Percentiles rank a stretch among this genome's conserved stretches.
phyloP scores from a whole-genome alignment of 1,140 invertebrate species.

The Eupristina koningsbergeri region DNA sequence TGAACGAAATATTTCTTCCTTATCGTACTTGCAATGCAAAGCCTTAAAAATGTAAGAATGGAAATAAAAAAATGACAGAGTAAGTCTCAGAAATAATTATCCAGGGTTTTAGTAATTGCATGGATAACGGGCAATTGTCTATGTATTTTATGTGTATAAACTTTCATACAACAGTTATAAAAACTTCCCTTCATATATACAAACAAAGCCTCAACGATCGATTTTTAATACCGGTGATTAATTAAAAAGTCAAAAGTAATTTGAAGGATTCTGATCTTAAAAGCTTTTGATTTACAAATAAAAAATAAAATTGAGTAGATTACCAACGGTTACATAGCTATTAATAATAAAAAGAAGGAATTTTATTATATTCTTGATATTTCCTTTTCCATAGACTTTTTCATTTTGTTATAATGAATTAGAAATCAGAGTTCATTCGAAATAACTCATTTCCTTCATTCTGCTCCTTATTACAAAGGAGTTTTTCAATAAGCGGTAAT shows the following conservation, averaged over 20 bases:
- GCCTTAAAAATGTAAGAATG: too few relatives aligned
- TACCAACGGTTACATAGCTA: background rate
- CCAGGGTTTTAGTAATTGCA: constrained; percentile 23
- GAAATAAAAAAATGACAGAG: background rate
- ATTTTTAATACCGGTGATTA: constrained; percentile 22
- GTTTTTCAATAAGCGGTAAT: background rate
- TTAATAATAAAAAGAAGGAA: constrained; percentile 13
- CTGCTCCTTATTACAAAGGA: constrained; percentile 5
- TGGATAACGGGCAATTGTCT: constrained; percentile 36
- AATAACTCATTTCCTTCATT: constrained; percentile 61
- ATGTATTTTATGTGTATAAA: too few relatives aligned
- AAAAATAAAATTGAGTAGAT: background rate
- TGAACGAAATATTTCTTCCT: too few relatives aligned
- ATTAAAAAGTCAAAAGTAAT: constrained; percentile 2
- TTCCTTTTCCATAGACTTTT: background rate
- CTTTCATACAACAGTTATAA: background rate
- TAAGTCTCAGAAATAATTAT: background rate
- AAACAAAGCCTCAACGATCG: background rate
- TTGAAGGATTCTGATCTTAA: constrained; percentile 20
- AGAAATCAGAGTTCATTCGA: constrained; percentile 39
- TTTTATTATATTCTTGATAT: constrained; percentile 45
- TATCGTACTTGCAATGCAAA: too few relatives aligned
- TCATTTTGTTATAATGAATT: background rate
- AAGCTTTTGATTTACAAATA: constrained; percentile 23
- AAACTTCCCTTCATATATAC: background rate